Evolutionary conservation across 2,888 invertebrate species (phyloP).

Genomic region (Meloe dianella): DNA sequence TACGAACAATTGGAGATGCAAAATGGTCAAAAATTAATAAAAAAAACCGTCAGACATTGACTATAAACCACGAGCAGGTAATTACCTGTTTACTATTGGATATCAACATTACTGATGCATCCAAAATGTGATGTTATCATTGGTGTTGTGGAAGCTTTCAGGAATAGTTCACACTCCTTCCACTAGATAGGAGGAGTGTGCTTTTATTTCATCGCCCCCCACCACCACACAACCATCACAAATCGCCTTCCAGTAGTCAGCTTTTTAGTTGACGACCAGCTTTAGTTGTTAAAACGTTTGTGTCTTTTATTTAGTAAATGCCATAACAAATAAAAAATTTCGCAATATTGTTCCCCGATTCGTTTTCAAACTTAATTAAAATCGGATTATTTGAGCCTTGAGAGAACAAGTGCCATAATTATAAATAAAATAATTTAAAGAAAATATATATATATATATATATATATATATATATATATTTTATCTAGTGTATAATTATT

Average conservation of each 20-base stretch:
- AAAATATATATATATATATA: too few species aligned
- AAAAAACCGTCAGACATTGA: not conserved
- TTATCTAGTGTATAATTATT: too few species aligned
- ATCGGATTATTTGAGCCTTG: too few species aligned
- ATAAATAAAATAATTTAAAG: too few species aligned
- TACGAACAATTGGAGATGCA: too few species aligned
- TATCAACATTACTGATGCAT: slow-evolving; percentile 18
- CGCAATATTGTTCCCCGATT: too few species aligned
- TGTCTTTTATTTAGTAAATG: not conserved
- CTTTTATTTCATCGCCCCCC: slow-evolving; percentile 36
- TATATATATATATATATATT: too few species aligned
- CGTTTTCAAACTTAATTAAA: too few species aligned
- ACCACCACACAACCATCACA: not conserved
- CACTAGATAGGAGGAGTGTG: slow-evolving; percentile 38
- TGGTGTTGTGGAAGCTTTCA: slow-evolving; percentile 33
- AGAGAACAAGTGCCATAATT: not conserved
- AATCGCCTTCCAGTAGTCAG: slow-evolving; percentile 1
- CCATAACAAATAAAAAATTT: too few species aligned
- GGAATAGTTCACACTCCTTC: slow-evolving; percentile 35
- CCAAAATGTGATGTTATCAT: slow-evolving; percentile 24
- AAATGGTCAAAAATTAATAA: not conserved
- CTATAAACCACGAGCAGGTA: slow-evolving; percentile 26
- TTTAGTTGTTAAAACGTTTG: not conserved
- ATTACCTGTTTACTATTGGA: slow-evolving; percentile 36
- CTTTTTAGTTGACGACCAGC: slow-evolving; percentile 1